Base-by-base conservation (phyloP, 2,797 vertebrate genomes). In the Epinephelus malabaricus region DNA sequence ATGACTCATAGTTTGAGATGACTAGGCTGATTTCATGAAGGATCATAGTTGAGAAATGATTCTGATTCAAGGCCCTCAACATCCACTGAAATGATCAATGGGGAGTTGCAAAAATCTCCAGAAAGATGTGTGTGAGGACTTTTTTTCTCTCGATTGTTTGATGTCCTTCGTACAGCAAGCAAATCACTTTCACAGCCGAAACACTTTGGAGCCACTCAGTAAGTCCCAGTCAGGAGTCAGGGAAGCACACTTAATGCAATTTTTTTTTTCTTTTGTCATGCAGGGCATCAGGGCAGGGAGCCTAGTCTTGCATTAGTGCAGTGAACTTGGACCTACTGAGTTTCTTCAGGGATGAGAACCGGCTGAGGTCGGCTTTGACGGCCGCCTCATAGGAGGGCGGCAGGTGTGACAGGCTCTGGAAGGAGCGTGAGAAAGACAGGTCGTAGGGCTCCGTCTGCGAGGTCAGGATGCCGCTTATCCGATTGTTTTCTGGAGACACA, bases 361-460 rank as follows among this genome's bases (percentile, higher is more conserved):
- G 97, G 94, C 89, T 98, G 88, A 98, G 96, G 93, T 99, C 98
- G 78, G 97, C 97, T 94, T 98, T 98, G 92, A 98, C 90, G 6
- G 98, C 97, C 69, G 97, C 97, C 93, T 99, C 98, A 5, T 99
- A 99, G 89, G 98, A 98, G 8, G 98, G 98, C 23, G 98, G 98
- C 80, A 99, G 96, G 89, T 99, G 98, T 18, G 98, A 98, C 92
- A 99, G 96, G 90, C 98, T 99, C 96, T 99, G 98, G 96, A 98
- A 99, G 88, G 98, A 99, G 92, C 97, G 96, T 53, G 98, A 99
- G 96, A 98, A 99, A 90, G 98, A 99, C 84, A 99, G 96, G 92
- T 99, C 98, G 66, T 99, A 99, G 86, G 98, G 98, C 92, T 99
- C 98, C 0, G 98, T 99, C 93, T 98, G 98, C n/a, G 97, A 99